A percentile compares a stretch with the other conserved stretches of the same genome.
phyloP scores from a whole-genome alignment of 2,797 vertebrate species.

The Peromyscus aztecus region DNA sequence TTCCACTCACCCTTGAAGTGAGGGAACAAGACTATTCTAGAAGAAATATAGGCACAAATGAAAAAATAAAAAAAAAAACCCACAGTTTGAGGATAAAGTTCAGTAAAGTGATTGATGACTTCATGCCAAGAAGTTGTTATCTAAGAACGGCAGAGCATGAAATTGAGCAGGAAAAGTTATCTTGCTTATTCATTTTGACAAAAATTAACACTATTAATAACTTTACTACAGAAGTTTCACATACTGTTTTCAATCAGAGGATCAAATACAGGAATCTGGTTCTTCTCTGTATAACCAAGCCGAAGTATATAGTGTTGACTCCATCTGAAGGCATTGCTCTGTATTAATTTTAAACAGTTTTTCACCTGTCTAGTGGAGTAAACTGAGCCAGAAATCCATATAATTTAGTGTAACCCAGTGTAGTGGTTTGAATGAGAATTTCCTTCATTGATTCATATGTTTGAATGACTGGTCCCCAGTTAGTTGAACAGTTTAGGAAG shows the following conservation, averaged over 20 bases:
- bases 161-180: neutral
- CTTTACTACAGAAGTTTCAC: neutral
- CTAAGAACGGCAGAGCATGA: neutral
- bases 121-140: neutral
- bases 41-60: neutral
- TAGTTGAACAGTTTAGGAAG: neutral
- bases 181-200: conserved; percentile 12
- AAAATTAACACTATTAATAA: neutral
- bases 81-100: neutral
- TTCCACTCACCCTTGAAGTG: neutral
- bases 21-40: neutral
- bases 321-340: neutral
- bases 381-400: neutral
- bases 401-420: neutral
- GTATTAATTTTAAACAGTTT: neutral
- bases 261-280: neutral
- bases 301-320: neutral
- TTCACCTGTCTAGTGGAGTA: neutral
- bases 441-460: too few relatives aligned
- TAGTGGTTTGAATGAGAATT: neutral
- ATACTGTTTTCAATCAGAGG: neutral
- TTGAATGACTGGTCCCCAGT: neutral
- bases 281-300: neutral
- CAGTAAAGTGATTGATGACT: neutral
- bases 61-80: neutral